phyloP scores from a whole-genome alignment of 2,797 vertebrate species.

The Poecile montanus region DNA sequence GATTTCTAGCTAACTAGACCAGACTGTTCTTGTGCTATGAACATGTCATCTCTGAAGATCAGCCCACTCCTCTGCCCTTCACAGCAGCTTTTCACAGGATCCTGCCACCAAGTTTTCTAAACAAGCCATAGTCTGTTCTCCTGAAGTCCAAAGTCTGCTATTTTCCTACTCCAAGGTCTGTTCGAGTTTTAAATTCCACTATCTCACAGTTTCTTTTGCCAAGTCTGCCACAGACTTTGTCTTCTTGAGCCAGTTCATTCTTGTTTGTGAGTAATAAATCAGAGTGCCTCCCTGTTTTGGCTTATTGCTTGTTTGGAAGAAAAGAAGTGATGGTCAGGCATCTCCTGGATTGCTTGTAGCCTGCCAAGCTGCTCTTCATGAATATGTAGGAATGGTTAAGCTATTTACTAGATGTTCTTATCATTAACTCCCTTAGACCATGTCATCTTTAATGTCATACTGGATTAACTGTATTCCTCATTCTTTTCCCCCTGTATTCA shows the following conservation, averaged over 20 bases:
- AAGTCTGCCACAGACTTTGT: neutral
- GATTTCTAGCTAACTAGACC: neutral
- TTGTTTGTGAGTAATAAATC: neutral
- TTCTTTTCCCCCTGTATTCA: neutral
- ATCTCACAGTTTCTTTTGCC: neutral
- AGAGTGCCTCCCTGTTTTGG: neutral
- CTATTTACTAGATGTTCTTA: constrained; percentile 25
- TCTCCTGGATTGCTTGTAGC: neutral
- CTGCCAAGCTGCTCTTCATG: neutral
- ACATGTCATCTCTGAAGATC: neutral
- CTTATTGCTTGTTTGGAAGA: neutral
- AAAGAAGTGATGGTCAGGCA: neutral
- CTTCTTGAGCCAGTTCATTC: neutral
- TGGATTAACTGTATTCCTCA: constrained; percentile 21
- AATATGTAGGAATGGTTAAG: constrained; percentile 8
- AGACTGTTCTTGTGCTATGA: neutral
- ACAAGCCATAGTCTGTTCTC: neutral
- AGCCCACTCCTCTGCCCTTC: neutral
- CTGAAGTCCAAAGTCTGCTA: neutral
- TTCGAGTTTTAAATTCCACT: neutral
- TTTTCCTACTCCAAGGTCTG: neutral
- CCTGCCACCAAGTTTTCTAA: neutral
- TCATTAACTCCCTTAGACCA: neutral
- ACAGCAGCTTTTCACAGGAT: neutral
- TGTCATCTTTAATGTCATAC: constrained; percentile 25